phyloP scores from a whole-genome alignment of 2,888 invertebrate genomes.

The Drosophila heteroneura region DNA sequence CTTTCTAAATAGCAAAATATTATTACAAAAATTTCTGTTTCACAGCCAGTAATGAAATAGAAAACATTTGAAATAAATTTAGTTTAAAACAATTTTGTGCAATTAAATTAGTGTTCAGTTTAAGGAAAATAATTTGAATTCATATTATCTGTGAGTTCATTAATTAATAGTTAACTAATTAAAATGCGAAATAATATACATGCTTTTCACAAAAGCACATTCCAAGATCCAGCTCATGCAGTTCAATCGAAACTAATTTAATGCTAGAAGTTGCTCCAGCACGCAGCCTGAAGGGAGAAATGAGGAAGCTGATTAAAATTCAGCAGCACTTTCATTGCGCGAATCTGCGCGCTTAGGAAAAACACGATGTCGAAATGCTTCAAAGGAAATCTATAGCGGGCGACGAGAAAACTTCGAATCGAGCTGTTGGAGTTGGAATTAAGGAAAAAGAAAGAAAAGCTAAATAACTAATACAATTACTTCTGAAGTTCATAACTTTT shows the following conservation, averaged over 20 bases:
- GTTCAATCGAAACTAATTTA: neutral
- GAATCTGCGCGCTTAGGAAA: neutral
- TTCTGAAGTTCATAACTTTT: neutral
- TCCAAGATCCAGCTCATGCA: neutral
- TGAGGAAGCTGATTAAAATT: neutral
- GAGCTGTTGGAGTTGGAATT: slow-evolving; percentile 1
- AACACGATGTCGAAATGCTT: neutral
- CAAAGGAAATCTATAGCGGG: neutral
- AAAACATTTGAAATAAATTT: neutral
- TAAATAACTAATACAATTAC: neutral
- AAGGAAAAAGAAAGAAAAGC: neutral
- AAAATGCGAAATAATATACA: neutral
- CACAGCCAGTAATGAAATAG: neutral
- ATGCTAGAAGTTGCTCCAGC: neutral
- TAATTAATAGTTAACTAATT: no score
- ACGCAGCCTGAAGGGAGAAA: neutral
- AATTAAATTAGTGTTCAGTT: neutral
- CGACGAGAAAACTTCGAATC: neutral
- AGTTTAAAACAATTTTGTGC: neutral
- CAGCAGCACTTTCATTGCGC: neutral
- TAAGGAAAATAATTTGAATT: neutral
- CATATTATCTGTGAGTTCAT: no score
- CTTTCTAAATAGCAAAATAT: neutral
- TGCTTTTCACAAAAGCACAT: neutral
- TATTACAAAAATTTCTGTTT: neutral